Evolutionary conservation across 2,113 vertebrate genomes (phyloP).

Genomic region (Eulemur macaco): DNA sequence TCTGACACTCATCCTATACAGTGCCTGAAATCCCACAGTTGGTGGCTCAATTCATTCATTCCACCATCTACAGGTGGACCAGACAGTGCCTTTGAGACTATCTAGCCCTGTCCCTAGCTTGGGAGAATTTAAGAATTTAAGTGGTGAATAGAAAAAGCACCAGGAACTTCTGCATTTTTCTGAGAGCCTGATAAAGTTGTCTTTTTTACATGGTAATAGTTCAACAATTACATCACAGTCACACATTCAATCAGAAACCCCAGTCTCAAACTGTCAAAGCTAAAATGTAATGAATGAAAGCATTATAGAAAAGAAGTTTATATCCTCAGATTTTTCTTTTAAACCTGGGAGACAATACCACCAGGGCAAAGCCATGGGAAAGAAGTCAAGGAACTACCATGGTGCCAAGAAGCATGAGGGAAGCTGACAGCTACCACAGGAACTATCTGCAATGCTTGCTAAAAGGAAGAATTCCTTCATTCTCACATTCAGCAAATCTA

Average conservation of each 20-base stretch:
- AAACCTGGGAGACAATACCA: not conserved
- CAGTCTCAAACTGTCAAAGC: not conserved
- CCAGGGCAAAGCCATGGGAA: not conserved
- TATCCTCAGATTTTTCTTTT: not conserved
- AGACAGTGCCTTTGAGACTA: not conserved
- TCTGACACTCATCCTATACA: not conserved
- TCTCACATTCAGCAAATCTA: not conserved
- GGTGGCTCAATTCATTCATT: not conserved
- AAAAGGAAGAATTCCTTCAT: not conserved
- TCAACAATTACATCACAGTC: not conserved
- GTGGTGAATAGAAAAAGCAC: not conserved
- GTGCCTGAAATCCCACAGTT: not conserved
- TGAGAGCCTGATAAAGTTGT: not conserved
- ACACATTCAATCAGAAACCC: not conserved
- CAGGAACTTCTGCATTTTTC: not conserved
- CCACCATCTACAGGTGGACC: not conserved
- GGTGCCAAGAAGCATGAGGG: fast-evolving
- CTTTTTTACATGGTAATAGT: not conserved
- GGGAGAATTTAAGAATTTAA: not conserved
- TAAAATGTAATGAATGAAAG: not conserved
- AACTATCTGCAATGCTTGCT: not conserved
- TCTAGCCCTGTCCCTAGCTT: not conserved
- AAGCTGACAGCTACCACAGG: not conserved
- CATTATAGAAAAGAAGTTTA: not conserved
- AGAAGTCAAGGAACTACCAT: not conserved